phyloP scores from a whole-genome alignment of 2,888 invertebrate genomes.

The Caenorhabditis zanzibari region DNA sequence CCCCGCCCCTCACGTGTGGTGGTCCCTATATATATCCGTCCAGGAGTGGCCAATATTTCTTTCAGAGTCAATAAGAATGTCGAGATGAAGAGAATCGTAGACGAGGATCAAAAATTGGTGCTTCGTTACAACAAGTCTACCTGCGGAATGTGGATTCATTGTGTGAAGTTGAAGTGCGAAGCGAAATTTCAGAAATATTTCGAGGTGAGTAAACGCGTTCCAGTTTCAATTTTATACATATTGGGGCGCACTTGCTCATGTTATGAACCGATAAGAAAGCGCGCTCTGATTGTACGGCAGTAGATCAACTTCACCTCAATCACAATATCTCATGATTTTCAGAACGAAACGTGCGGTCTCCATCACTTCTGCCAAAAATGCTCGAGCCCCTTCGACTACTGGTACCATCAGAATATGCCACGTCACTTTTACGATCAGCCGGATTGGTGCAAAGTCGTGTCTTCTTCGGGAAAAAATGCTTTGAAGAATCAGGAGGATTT shows the following conservation, averaged over 20 bases:
- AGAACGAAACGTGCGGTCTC: slow-evolving; percentile 12
- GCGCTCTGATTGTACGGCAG: too few relatives aligned
- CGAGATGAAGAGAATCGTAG: background rate
- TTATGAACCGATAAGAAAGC: too few relatives aligned
- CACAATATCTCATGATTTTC: background rate
- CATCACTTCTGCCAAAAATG: background rate
- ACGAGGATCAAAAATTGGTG: background rate
- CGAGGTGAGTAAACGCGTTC: background rate
- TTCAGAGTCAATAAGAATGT: background rate
- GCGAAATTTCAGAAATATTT: background rate
- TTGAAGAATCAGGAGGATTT: background rate
- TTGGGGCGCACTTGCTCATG: background rate
- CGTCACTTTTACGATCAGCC: background rate
- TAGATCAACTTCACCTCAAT: too few relatives aligned
- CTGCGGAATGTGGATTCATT: slow-evolving; percentile 11
- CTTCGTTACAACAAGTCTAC: background rate
- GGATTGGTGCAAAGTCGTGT: slow-evolving; percentile 1
- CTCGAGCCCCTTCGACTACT: background rate
- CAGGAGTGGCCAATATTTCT: too few relatives aligned
- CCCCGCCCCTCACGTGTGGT: too few relatives aligned
- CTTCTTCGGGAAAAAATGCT: background rate
- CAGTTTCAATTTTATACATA: background rate
- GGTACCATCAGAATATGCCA: background rate
- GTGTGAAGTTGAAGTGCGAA: background rate
- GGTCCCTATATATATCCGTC: too few relatives aligned